phyloP scores from a whole-genome alignment of 2,888 invertebrate genomes.

The Caenorhabditis afra region DNA sequence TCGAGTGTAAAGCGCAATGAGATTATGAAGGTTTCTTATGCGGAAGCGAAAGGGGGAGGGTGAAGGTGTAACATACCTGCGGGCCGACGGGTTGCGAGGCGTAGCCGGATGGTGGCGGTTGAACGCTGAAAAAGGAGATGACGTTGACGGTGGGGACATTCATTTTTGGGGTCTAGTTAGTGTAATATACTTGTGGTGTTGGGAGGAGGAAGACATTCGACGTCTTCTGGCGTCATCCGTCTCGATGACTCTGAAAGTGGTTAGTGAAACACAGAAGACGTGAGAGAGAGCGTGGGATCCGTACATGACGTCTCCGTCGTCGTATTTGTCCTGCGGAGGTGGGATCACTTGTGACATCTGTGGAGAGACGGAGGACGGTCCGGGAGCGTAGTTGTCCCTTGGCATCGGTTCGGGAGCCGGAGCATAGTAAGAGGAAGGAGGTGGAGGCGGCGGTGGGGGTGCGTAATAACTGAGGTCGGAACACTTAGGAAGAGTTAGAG shows the following conservation, averaged over 20 bases:
- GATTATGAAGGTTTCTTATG: constrained; percentile 36
- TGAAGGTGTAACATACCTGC: constrained; percentile 27
- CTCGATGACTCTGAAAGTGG: constrained; percentile 41
- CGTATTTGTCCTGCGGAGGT: constrained; percentile 30
- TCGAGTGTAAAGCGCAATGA: constrained; percentile 3
- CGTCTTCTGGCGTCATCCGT: constrained; percentile 36
- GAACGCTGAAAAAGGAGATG: constrained; percentile 38
- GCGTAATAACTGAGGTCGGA: constrained; percentile 35
- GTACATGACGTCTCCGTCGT: constrained; percentile 47
- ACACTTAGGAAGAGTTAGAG: not conserved
- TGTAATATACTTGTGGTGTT: not conserved
- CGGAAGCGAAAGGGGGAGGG: not conserved
- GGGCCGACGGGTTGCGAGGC: constrained; percentile 36
- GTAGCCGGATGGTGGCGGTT: constrained; percentile 45
- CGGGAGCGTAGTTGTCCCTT: constrained; percentile 25
- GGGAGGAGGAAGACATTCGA: constrained; percentile 3
- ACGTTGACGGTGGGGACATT: not conserved
- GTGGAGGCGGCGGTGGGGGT: constrained; percentile 23
- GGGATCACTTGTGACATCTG: constrained; percentile 9
- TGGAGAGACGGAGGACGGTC: constrained; percentile 11
- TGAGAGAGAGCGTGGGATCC: not conserved
- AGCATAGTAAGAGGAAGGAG: constrained; percentile 13
- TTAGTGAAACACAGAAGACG: not conserved
- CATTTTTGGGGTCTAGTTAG: not conserved
- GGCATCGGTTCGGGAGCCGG: too few relatives aligned